phyloP scores from a whole-genome alignment of 1,140 invertebrate genomes.

The Drosophila bifasciata region DNA sequence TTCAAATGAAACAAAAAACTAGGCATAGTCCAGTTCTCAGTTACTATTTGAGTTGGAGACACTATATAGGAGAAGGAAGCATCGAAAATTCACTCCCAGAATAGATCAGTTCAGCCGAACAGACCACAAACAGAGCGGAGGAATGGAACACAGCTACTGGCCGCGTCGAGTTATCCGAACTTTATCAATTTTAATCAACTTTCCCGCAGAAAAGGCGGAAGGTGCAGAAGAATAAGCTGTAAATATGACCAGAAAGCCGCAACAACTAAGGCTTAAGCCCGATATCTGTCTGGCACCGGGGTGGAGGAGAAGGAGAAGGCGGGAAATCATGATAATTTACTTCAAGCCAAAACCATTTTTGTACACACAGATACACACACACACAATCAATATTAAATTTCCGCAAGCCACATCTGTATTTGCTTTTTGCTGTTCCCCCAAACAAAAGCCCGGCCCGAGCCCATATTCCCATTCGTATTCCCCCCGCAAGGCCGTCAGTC shows the following conservation, averaged over 20 bases:
- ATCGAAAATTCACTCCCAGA: too few species aligned
- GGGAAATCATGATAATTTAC: slow-evolving; percentile 76
- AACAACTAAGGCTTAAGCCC: slow-evolving; percentile 73
- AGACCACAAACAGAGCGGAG: too few species aligned
- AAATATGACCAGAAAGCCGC: slow-evolving; percentile 72
- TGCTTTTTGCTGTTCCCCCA: slow-evolving; percentile 59
- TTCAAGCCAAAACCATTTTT: slow-evolving; percentile 77
- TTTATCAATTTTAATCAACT: slow-evolving; percentile 80
- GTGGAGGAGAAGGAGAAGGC: neutral
- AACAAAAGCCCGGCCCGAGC: slow-evolving; percentile 12
- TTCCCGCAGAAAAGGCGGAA: slow-evolving; percentile 54
- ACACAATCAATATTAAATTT: slow-evolving; percentile 81
- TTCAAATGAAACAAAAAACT: slow-evolving; percentile 65
- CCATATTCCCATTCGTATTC: neutral
- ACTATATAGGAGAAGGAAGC: too few species aligned
- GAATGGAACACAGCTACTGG: too few species aligned
- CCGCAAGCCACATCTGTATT: slow-evolving; percentile 78
- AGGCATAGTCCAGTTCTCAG: too few species aligned
- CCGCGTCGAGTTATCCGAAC: too few species aligned
- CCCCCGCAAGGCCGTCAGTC: slow-evolving; percentile 7
- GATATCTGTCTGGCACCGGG: slow-evolving; percentile 10
- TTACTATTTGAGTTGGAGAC: too few species aligned
- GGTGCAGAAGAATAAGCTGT: slow-evolving; percentile 37
- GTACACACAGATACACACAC: slow-evolving; percentile 31
- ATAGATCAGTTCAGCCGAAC: too few species aligned